A percentile compares a stretch with the other conserved stretches of the same genome.
These are phyloP conservation scores for Stictocephala bisonia DNA, from an alignment of 2,888 invertebrate genomes.

Conservation along the genomic window DNA sequence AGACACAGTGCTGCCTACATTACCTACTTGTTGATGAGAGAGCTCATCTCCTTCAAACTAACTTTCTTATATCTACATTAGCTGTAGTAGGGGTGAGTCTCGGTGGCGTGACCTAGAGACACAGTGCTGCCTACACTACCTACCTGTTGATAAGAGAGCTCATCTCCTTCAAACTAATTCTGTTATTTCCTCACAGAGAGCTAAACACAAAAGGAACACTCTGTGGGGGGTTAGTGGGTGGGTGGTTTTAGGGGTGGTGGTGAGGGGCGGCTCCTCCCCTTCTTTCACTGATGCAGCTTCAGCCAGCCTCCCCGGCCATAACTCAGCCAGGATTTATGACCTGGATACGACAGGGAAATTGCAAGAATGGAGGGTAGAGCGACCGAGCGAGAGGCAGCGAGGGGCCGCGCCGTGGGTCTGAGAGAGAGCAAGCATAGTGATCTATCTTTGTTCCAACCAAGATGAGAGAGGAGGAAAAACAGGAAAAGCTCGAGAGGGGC, in stretches of 20 bases:
- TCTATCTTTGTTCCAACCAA: conserved; percentile 78
- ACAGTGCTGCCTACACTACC: too few species aligned
- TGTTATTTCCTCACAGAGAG: conserved; percentile 6
- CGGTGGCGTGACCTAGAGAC: conserved; percentile 2
- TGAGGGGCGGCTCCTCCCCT: conserved; percentile 31
- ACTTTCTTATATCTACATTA: too few species aligned
- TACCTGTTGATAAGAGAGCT: conserved; percentile 7
- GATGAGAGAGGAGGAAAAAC: conserved; percentile 47
- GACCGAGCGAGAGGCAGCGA: conserved; percentile 40
- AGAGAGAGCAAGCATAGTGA: conserved; percentile 69
- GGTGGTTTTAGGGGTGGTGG: conserved; percentile 23
- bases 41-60: too few species aligned
- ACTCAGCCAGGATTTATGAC: conserved; percentile 88
- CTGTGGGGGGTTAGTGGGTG: conserved; percentile 14
- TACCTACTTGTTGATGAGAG: too few species aligned
- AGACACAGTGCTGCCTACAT: too few species aligned
- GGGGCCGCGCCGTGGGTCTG: conserved; percentile 36
- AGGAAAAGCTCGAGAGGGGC: conserved; percentile 53
- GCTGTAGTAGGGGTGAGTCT: too few species aligned
- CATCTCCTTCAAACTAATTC: conserved; percentile 15
- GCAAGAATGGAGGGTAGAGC: conserved; percentile 76
- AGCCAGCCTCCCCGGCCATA: conserved; percentile 70
- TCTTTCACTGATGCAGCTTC: conserved; percentile 48
- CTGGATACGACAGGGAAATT: conserved; percentile 93
- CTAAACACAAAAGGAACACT: conserved; percentile 27